Conservation (phyloP, 2,113 vertebrate species). For the Garra rufa region DNA sequence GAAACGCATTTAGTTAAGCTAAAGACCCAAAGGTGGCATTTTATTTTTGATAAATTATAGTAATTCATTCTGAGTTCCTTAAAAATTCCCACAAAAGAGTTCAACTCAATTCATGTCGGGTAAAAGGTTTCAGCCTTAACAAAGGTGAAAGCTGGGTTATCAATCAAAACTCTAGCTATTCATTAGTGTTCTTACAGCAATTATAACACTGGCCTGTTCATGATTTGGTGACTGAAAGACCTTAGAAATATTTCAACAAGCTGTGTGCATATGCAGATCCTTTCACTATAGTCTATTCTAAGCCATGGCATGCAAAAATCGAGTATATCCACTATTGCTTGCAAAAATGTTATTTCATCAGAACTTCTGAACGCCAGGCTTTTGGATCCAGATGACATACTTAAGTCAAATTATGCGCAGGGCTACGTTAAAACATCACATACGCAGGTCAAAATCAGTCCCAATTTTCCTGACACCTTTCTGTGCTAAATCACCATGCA, state of each 20-base stretch:
- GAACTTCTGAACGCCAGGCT: not conserved
- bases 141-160: constrained; percentile 27
- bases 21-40: constrained; percentile 10
- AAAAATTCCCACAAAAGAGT: constrained; percentile 11
- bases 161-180: not conserved
- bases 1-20: constrained; percentile 52
- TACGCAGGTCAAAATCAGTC: constrained; percentile 2
- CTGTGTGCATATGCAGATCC: not conserved
- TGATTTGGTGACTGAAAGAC: not conserved
- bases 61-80: constrained; percentile 41
- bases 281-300: not conserved
- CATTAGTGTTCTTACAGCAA: not conserved
- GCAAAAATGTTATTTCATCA: not conserved
- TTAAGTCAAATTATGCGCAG: not conserved
- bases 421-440: not conserved
- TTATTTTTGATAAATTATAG: constrained; percentile 49
- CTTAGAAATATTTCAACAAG: not conserved
- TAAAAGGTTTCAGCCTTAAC: constrained; percentile 29
- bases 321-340: not conserved
- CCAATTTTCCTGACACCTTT: constrained; percentile 9
- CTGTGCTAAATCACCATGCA: constrained; percentile 38
- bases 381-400: not conserved
- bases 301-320: not conserved
- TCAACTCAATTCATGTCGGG: constrained; percentile 6
- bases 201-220: not conserved